phyloP scores from a whole-genome alignment of 2,888 invertebrate species.

The Mellilla xanthometata region DNA sequence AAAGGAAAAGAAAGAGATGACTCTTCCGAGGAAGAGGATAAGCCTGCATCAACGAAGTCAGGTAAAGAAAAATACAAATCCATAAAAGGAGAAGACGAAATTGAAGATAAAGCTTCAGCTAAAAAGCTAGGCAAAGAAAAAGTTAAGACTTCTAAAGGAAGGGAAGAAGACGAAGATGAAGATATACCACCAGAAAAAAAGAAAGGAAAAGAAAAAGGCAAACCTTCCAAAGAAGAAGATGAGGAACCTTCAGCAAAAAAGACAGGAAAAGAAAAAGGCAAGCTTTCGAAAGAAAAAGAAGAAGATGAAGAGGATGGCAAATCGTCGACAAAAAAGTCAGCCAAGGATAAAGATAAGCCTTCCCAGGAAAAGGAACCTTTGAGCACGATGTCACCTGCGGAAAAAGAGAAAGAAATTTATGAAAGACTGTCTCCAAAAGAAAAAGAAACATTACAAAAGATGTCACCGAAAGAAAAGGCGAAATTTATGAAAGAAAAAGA shows the following conservation, averaged over 20 bases:
- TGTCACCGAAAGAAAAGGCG: slow-evolving; percentile 6
- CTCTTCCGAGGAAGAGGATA: slow-evolving; percentile 5
- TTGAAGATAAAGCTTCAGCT: too few species aligned
- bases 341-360: slow-evolving; percentile 11
- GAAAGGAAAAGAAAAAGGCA: too few species aligned
- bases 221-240: too few species aligned
- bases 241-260: too few species aligned
- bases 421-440: background rate
- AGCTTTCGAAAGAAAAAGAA: slow-evolving; percentile 5
- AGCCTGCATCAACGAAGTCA: too few species aligned
- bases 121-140: too few species aligned
- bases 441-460: background rate
- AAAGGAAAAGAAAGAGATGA: slow-evolving; percentile 3
- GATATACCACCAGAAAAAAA: background rate
- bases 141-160: slow-evolving; percentile 1
- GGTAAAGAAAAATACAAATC: too few species aligned
- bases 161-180: slow-evolving; percentile 12
- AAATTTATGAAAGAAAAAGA: slow-evolving; percentile 16
- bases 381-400: too few species aligned
- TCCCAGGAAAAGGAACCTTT: too few species aligned
- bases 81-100: too few species aligned
- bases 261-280: too few species aligned
- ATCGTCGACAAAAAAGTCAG: slow-evolving; percentile 1
- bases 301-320: slow-evolving; percentile 13
- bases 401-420: too few species aligned